Percentiles rank a stretch among this genome's conserved stretches.
Evolutionary conservation across 2,888 invertebrate genomes (phyloP).

Genomic region (Sarcophaga carnaria): DNA sequence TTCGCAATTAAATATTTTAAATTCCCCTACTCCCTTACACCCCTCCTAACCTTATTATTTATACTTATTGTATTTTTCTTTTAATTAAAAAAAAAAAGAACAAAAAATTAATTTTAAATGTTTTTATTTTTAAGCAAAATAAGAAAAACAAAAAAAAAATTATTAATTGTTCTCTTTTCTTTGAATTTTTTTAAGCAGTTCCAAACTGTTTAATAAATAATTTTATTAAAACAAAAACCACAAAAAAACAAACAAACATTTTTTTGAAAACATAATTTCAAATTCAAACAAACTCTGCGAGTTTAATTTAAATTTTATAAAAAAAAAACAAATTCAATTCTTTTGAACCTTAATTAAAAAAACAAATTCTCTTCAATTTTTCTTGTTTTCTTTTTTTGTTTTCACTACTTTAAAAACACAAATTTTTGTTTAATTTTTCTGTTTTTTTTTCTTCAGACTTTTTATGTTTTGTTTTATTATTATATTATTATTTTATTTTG

Average conservation of each 20-base stretch:
- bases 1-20: slow-evolving; percentile 9
- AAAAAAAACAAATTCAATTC: slow-evolving; percentile 36
- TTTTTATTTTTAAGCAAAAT: slow-evolving; percentile 30
- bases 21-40: too few species aligned
- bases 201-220: slow-evolving; percentile 33
- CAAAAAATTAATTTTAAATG: slow-evolving; percentile 34
- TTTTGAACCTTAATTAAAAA: neutral
- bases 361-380: neutral
- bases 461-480: slow-evolving; percentile 68
- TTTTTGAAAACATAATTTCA: slow-evolving; percentile 51
- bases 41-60: neutral
- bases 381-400: too few species aligned
- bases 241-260: slow-evolving; percentile 23
- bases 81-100: too few species aligned
- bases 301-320: slow-evolving; percentile 44
- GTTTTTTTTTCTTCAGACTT: neutral
- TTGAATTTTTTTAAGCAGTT: slow-evolving; percentile 40
- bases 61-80: neutral
- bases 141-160: slow-evolving; percentile 13
- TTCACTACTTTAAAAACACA: too few species aligned
- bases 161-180: neutral
- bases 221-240: slow-evolving; percentile 20
- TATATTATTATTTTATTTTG: slow-evolving; percentile 68
- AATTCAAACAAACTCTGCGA: slow-evolving; percentile 63
- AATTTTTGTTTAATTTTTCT: too few species aligned